Base-by-base conservation (phyloP, 2,797 vertebrate genomes). In the Calcarius lapponicus region DNA sequence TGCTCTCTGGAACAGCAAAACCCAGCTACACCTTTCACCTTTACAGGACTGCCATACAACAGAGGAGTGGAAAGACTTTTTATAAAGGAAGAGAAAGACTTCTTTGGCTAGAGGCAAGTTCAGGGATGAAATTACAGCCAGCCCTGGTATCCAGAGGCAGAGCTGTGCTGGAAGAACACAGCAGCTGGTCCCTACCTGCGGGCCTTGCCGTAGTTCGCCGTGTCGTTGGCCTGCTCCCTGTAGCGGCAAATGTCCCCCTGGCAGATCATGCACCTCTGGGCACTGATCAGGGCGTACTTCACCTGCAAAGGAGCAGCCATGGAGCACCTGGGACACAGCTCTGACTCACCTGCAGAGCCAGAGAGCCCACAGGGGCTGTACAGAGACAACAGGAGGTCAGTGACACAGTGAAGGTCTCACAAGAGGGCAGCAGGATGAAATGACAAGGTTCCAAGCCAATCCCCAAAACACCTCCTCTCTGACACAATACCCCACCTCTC, bases 171-270 rank as follows among this genome's bases (percentile, higher is more conserved):
- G 10, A 22, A 67, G 62, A 81, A 45, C 36, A 88, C 67, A 50
- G 85, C 97, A 99, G 99, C 99, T 99, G 97, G 99, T 14, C 99
- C 99, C 91, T 99, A 99, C 99, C 99, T 99, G 98, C 99, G 99
- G 19, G 99, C 99, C 93, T 99, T 99, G 42, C 99, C 99, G 2
- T 99, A 99, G 98, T 99, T 99, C 20, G 99, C 98, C 0, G 99
- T 99, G 88, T 99, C 99, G 6, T 98, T 99, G 53, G 99, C 99
- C 97, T 99, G 99, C 24, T 99, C 99, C 72, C 99, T 96, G 97
- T 99, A 99, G 31, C 99, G 98, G 95, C 99, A 99, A 22, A 99
- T 99, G 97, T 99, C 99, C 76, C 99, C 99, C 90, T 98, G 99
- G 94, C 99, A 99, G 85, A 99, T 99, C 99, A 99, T 99, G 91